Evolutionary conservation across 2,888 invertebrate species (phyloP), one percentile per base, ranked within the genome.

Genomic region (Nephrotoma appendiculata): DNA sequence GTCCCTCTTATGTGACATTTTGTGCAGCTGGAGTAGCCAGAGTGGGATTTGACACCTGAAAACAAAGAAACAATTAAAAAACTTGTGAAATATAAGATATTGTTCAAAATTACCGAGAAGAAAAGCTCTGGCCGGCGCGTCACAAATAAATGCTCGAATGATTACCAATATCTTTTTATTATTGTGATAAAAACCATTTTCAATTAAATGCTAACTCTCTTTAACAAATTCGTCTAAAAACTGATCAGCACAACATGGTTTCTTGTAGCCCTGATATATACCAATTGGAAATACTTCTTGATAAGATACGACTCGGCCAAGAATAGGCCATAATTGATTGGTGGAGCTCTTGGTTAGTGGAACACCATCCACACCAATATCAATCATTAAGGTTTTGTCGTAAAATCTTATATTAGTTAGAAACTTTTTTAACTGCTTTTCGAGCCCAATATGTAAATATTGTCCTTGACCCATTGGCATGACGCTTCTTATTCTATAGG

Each of bases 21-120:
- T 4, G 86, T 86, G 42, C 83, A 86, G 12, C 86, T 86, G 42
- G n/a, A 42, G n/a, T 57, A 86, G 1, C 86, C 86, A 71, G 43
- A 71, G 15, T 86, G 86, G 31, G 86, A 71, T 9, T 71, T 86
- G 9, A 86, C 86, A 15, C 86, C 57, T 86, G 41, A 15, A 57
- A 57, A 12, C 12, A 11, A 9, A 12, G 5, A 11, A 15, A 15
- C 6, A 57, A 57, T 57, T 57, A 57, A 57, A 57, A 1, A 57
- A 57, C 11, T 57, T 57, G 7, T 11, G 12, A 15, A 57, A 15
- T 6, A 57, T n/a, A 15, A 57, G 57, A 52, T 4, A 45, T 45
- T 42, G 43, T 9, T 86, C 5, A n/a, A 3, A 57, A 41, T 52
- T 57, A 86, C 57, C 31, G 0, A 52, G 45, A 52, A 86, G 12